Percentiles rank a stretch among this genome's conserved stretches.
phyloP scores from a whole-genome alignment of 2,113 vertebrate species.

The Lampris megalopsis region DNA sequence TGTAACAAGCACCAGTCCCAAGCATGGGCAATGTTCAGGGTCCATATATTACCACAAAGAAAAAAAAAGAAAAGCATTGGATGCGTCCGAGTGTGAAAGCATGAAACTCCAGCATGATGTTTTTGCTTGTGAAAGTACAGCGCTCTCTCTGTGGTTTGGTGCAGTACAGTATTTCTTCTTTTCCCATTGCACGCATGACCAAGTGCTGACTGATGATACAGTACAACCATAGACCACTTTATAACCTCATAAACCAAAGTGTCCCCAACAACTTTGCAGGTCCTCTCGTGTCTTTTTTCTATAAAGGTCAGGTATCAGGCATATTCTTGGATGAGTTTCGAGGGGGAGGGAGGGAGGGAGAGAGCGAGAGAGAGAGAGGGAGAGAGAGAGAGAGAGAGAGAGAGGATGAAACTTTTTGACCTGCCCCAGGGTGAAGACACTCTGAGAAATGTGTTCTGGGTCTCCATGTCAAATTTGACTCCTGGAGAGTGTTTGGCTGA shows the following conservation, averaged over 20 bases:
- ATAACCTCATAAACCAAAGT: slow-evolving; percentile 31
- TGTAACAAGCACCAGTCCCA: slow-evolving; percentile 1
- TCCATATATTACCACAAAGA: slow-evolving; percentile 3
- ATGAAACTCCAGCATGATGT: neutral
- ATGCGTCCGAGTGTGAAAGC: slow-evolving; percentile 37
- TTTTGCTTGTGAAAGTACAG: slow-evolving; percentile 9
- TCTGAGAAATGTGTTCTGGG: slow-evolving; percentile 43
- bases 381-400: neutral
- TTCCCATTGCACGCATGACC: neutral
- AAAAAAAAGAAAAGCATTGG: slow-evolving; percentile 11
- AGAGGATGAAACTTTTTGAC: slow-evolving; percentile 30
- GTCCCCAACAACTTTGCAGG: slow-evolving; percentile 21
- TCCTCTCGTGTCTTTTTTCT: neutral
- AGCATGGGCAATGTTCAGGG: slow-evolving; percentile 19
- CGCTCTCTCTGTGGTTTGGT: slow-evolving; percentile 13
- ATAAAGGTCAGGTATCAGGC: neutral
- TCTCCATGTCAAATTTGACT: slow-evolving; percentile 58
- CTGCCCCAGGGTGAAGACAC: slow-evolving; percentile 41
- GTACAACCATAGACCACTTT: slow-evolving; percentile 24
- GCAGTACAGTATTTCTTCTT: neutral
- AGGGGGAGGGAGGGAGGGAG: no score
- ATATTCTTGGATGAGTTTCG: no score
- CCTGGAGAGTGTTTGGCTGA: slow-evolving; percentile 54
- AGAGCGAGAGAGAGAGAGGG: no score
- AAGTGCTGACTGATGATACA: slow-evolving; percentile 32